Evolutionary conservation across 2,888 invertebrate species (phyloP).

Genomic region (Strigamia crassipes): DNA sequence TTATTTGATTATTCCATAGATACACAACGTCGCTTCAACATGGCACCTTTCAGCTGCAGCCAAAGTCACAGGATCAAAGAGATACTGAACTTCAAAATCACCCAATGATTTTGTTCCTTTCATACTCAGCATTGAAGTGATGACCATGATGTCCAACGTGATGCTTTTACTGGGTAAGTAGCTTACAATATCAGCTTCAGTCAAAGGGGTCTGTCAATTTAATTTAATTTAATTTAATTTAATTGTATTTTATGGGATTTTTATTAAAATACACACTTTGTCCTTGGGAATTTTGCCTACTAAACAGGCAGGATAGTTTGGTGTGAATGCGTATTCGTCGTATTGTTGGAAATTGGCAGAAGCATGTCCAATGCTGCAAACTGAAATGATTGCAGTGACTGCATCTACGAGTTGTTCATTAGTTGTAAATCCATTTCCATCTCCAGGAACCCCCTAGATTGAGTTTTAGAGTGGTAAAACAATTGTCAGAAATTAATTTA

Average conservation of each 20-base stretch:
- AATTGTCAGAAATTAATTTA: no score
- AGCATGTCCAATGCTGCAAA: conserved; percentile 55
- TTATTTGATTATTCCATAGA: conserved; percentile 37
- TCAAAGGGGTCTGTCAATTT: conserved; percentile 53
- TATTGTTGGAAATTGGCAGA: conserved; percentile 57
- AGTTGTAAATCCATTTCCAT: conserved; percentile 51
- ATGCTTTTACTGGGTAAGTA: conserved; percentile 57
- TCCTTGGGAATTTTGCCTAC: conserved; percentile 53
- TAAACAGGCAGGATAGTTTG: conserved; percentile 56
- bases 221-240: background rate
- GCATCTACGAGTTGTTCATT: conserved; percentile 54
- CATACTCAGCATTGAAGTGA: conserved; percentile 59
- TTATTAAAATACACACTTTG: conserved; percentile 54
- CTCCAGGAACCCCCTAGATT: conserved; percentile 54
- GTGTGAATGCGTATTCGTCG: conserved; percentile 56
- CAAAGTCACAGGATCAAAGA: conserved; percentile 58
- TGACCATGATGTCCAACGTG: conserved; percentile 60
- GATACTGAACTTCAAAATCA: conserved; percentile 60
- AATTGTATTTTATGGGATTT: background rate
- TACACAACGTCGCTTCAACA: conserved; percentile 45
- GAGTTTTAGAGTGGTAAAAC: background rate
- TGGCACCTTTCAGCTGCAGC: conserved; percentile 56
- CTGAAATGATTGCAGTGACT: conserved; percentile 54
- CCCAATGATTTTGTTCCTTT: conserved; percentile 59
- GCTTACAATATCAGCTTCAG: conserved; percentile 57